Conservation (phyloP, 1,140 invertebrate species). For the Lordiphosa stackelbergi region DNA sequence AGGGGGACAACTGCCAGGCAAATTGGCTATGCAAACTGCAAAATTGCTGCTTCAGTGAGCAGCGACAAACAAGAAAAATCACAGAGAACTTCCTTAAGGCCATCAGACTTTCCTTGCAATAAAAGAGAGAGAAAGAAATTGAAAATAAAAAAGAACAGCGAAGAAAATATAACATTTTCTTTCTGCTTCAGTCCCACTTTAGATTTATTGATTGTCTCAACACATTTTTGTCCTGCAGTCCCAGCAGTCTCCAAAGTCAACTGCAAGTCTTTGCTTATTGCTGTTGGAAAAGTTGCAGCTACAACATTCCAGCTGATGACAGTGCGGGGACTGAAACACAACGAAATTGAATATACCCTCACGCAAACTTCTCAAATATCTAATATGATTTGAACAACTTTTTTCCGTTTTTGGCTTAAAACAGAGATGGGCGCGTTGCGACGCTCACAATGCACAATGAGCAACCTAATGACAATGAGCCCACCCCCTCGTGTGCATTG, state of each 20-base stretch:
- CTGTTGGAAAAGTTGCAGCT: slow-evolving; percentile 51
- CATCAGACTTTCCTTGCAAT: slow-evolving; percentile 1
- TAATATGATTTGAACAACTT: no score
- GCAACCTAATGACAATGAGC: no score
- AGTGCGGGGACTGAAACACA: slow-evolving; percentile 30
- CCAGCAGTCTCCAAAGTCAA: slow-evolving; percentile 14
- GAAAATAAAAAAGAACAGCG: slow-evolving; percentile 31
- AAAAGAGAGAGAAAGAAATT: slow-evolving; percentile 18
- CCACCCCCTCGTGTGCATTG: no score
- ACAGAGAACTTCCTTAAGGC: slow-evolving; percentile 9
- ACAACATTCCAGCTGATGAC: slow-evolving; percentile 61
- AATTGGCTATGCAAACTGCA: slow-evolving; percentile 71
- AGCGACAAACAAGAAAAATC: slow-evolving; percentile 51
- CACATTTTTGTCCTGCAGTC: slow-evolving; percentile 33
- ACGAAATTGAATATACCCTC: slow-evolving; percentile 32
- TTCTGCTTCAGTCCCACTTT: slow-evolving; percentile 54
- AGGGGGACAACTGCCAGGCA: slow-evolving; percentile 40
- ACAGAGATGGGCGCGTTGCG: no score
- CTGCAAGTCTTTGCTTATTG: slow-evolving; percentile 37
- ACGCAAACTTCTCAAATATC: no score
- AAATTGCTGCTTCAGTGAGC: slow-evolving; percentile 60
- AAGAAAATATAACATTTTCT: slow-evolving; percentile 22
- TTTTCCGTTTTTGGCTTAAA: no score
- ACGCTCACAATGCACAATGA: no score
- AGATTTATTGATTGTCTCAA: slow-evolving; percentile 72